Percentiles rank a stretch among this genome's conserved stretches.
Evolutionary conservation across 2,797 vertebrate genomes (phyloP).

Genomic region (Menidia menidia): DNA sequence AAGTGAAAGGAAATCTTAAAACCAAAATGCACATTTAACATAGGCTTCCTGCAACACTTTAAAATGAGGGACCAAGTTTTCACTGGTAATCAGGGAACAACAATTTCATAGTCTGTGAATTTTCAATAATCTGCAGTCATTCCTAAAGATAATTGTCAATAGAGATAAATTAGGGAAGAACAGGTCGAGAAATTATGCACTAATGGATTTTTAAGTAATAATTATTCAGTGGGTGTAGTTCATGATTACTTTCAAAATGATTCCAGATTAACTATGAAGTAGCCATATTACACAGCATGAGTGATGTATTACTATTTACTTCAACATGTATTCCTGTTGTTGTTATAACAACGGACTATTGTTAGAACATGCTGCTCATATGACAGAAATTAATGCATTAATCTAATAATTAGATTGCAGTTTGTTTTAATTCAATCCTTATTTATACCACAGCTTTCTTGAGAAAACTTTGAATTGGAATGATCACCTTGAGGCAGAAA

Average conservation of each 20-base stretch:
- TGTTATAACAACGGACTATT: too few species aligned
- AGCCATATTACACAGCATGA: not conserved
- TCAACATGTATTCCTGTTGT: not conserved
- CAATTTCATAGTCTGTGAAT: not conserved
- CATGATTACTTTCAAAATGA: not conserved
- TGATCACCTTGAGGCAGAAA: too few species aligned
- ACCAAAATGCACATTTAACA: constrained; percentile 17
- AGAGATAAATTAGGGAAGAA: not conserved
- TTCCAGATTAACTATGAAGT: not conserved
- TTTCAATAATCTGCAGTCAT: not conserved
- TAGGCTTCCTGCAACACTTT: not conserved
- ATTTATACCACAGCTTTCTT: too few species aligned
- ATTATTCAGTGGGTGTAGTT: not conserved
- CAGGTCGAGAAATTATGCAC: not conserved
- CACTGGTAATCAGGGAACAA: not conserved
- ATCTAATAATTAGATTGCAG: not conserved
- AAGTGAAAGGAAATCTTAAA: constrained; percentile 41
- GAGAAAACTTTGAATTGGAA: too few species aligned
- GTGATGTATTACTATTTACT: too few species aligned
- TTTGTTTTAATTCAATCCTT: too few species aligned
- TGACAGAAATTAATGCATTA: not conserved
- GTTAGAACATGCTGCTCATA: not conserved
- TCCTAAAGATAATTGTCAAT: not conserved
- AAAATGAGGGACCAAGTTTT: not conserved
- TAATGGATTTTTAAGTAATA: too few species aligned